Evolutionary conservation across 2,888 invertebrate species (phyloP), one percentile per base, ranked within the genome.

Genomic region (Erebia ligea): DNA sequence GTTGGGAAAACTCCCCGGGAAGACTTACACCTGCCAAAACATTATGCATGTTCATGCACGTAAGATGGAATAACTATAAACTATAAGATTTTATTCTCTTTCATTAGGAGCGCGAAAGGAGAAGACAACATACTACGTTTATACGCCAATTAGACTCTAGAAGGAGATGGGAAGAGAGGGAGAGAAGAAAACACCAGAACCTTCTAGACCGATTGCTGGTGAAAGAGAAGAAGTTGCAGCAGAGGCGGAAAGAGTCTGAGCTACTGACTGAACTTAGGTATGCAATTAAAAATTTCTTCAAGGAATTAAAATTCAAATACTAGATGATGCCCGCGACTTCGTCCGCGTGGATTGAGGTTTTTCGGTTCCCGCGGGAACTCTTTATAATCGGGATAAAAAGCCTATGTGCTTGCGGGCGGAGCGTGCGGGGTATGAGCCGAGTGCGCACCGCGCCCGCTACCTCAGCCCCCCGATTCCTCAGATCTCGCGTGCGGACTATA

Each of bases 91-190:
- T 34, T 59, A 21, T 54, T 54, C 8, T 54, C 11, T 15, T 21
- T n/a, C 10, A 56, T 2, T 79, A 98, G 97, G 98, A 98, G 85
- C 94, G 98, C 54, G 98, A 98, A 87, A 94, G 98, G 78, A 94
- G 98, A 80, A 95, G 98, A 25, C 98, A 99, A 83, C 99, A 99
- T 86, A 97, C 98, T 92, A 95, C 97, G 1, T 94, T 98, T 72
- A 97, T 98, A 61, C 96, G 98, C 42, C 97, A 98, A 64, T 86
- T 99, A 73, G 98, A 99, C 86, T 95, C 96, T 73, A 95, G 98
- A 21, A 95, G 98, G 76, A 96, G 97, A 81, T 96, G 97, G 90
- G 98, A 98, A 84, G 98, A 97, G 80, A 94, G 97, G 11, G 98
- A 98, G 83, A 88, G 94, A 80, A 94, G 95, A 81, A 96, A 96